A percentile compares a stretch with the other conserved stretches of the same genome.
These are phyloP conservation scores for Holcopasites calliopsidis DNA, from an alignment of 1,140 invertebrate species.

Conservation along the genomic window DNA sequence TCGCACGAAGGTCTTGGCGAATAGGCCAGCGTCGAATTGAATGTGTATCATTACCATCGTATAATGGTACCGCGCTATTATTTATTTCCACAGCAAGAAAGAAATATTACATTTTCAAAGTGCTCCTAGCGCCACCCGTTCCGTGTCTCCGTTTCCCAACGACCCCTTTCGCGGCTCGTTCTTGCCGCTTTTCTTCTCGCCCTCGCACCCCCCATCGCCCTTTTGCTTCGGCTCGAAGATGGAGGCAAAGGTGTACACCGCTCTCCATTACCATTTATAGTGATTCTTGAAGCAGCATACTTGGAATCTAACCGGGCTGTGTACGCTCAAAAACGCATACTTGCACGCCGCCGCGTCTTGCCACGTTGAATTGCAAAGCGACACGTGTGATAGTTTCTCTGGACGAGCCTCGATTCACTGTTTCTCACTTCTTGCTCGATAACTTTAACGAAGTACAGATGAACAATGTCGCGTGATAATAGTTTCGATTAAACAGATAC, in stretches of 20 bases:
- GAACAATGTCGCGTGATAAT: too few relatives aligned
- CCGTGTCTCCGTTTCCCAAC: constrained; percentile 36
- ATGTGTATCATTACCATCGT: constrained; percentile 28
- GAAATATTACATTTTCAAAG: constrained; percentile 77
- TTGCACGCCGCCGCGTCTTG: constrained; percentile 19
- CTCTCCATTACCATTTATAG: constrained; percentile 78
- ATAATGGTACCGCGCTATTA: constrained; percentile 60
- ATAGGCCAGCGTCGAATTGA: constrained; percentile 18
- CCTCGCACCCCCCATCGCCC: constrained; percentile 19
- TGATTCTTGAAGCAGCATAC: constrained; percentile 73
- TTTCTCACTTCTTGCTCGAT: too few relatives aligned
- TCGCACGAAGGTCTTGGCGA: constrained; percentile 3
- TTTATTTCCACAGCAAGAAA: constrained; percentile 68
- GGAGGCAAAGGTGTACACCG: constrained; percentile 53
- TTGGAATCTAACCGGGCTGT: constrained; percentile 49
- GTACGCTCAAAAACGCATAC: constrained; percentile 58
- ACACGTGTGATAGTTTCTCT: constrained; percentile 32
- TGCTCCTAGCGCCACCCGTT: constrained; percentile 20
- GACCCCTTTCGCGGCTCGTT: background rate
- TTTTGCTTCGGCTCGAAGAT: constrained; percentile 37
- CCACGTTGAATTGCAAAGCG: constrained; percentile 41
- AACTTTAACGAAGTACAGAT: too few relatives aligned
- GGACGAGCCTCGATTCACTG: background rate
- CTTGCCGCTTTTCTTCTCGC: background rate
- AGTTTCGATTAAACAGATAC: background rate